Base-by-base conservation (phyloP, 2,113 vertebrate species). In the Cinclus mexicanus region DNA sequence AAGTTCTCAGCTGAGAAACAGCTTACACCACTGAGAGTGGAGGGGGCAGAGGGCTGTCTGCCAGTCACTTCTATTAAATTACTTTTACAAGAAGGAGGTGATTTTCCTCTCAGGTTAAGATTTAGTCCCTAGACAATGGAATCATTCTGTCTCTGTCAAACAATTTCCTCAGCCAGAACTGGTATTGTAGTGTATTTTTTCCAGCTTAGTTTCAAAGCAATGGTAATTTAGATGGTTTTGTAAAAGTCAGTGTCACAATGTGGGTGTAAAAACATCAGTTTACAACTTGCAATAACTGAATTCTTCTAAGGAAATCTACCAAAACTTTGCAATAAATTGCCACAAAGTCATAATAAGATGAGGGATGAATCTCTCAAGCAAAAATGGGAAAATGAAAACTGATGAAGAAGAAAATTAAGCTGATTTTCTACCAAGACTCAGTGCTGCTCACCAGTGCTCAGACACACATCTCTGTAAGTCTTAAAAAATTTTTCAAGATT, bases 31-130 rank as follows among this genome's bases (percentile, higher is more conserved):
- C 47, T 46, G 79, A 67, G 75, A 55, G 63, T 18, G 25, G 70
- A 94, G 53, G 23, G 22, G 25, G 37, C 70, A 83, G 78, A 85
- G 33, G 59, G 35, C 79, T 93, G 37, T 29, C 59, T 92, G 76
- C 60, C 79, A 67, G 63, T 70, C 64, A 59, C 56, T 87, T 86
- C 42, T 77, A 35, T 86, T 92, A 74, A 94, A 88, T 56, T 70
- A 67, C 56, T 79, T 39, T 83, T 74, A 78, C 52, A 90, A 72
- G 55, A 67, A 78, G 41, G 46, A 75, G 59, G 60, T 44, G 71
- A 92, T 95, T 94, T 95, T 93, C 91, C 33, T 91, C 76, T 67
- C 60, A 93, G 96, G 80, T 92, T 61, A 83, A 33, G 59, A 87
- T 44, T 90, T 41, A 26, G 64, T 93, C 94, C 83, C 72, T 83